These are phyloP conservation scores for Apamea monoglypha DNA, from an alignment of 2,888 invertebrate genomes.

Conservation along the genomic window DNA sequence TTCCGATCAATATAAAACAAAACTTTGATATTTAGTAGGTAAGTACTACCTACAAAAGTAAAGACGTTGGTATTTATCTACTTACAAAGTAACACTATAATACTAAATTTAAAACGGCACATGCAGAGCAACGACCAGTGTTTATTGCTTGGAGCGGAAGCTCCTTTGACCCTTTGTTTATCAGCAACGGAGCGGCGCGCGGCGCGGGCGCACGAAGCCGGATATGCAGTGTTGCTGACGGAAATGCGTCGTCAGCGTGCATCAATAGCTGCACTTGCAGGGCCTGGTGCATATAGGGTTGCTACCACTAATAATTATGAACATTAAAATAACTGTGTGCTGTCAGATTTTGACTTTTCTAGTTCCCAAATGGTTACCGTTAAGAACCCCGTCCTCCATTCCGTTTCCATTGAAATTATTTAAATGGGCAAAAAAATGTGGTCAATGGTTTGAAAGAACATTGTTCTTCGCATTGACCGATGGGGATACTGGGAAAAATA, in stretches of 20 bases:
- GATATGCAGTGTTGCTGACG: conserved; percentile 84
- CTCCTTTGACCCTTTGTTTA: conserved; percentile 89
- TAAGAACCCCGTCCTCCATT: not conserved
- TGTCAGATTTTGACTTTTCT: not conserved
- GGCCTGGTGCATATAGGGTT: conserved; percentile 57
- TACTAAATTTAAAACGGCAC: conserved; percentile 54
- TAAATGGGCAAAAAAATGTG: not conserved
- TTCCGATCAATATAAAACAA: not conserved
- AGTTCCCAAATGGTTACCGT: not conserved
- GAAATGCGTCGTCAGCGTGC: conserved; percentile 83
- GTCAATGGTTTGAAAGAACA: not conserved
- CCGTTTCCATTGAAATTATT: not conserved
- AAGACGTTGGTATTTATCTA: not conserved
- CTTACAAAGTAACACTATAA: conserved; percentile 19
- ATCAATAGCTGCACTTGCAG: conserved; percentile 69
- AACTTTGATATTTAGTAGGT: not conserved
- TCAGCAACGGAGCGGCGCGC: conserved; percentile 77
- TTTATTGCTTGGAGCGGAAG: conserved; percentile 79
- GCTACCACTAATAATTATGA: not conserved
- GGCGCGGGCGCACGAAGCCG: conserved; percentile 74
- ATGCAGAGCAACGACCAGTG: conserved; percentile 68
- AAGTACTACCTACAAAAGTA: not conserved
- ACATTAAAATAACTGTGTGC: not conserved
- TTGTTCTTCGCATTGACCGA: not conserved
- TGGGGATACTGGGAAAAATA: not conserved